Evolutionary conservation across 2,888 invertebrate species (phyloP).

Genomic region (Saturnia japonica): DNA sequence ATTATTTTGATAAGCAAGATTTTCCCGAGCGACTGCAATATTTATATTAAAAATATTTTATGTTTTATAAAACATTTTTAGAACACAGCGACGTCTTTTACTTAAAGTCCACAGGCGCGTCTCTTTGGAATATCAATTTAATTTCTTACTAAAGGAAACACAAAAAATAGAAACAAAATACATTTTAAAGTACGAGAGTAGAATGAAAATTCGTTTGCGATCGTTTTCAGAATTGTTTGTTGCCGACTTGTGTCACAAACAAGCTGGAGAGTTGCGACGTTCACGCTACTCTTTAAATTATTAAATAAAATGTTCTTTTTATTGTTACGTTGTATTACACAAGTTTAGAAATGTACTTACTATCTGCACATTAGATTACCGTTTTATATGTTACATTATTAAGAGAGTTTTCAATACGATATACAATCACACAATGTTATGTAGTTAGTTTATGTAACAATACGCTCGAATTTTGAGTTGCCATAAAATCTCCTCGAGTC

Average conservation of each 20-base stretch:
- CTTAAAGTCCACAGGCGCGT: conserved; percentile 8
- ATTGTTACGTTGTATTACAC: conserved; percentile 35
- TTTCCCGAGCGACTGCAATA: background rate
- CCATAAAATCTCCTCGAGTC: no score
- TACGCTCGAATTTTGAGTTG: no score
- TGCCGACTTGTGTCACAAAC: conserved; percentile 33
- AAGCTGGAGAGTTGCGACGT: conserved; percentile 21
- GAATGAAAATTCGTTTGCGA: conserved; percentile 24
- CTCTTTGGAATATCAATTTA: conserved; percentile 9
- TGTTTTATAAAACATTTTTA: background rate
- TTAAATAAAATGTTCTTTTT: conserved; percentile 45
- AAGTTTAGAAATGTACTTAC: conserved; percentile 33
- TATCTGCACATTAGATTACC: conserved; percentile 17
- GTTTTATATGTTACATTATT: background rate
- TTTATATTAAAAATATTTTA: background rate
- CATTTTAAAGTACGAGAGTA: conserved; percentile 19
- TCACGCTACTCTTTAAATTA: conserved; percentile 44
- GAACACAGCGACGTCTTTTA: background rate
- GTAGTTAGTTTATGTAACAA: no score
- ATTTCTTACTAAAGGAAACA: conserved; percentile 10
- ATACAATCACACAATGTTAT: no score
- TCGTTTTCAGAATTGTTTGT: conserved; percentile 22
- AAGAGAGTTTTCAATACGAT: no score
- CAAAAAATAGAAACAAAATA: conserved; percentile 11
- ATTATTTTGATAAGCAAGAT: background rate